phyloP scores from a whole-genome alignment of 2,888 invertebrate genomes.

The Mimachlamys varia region DNA sequence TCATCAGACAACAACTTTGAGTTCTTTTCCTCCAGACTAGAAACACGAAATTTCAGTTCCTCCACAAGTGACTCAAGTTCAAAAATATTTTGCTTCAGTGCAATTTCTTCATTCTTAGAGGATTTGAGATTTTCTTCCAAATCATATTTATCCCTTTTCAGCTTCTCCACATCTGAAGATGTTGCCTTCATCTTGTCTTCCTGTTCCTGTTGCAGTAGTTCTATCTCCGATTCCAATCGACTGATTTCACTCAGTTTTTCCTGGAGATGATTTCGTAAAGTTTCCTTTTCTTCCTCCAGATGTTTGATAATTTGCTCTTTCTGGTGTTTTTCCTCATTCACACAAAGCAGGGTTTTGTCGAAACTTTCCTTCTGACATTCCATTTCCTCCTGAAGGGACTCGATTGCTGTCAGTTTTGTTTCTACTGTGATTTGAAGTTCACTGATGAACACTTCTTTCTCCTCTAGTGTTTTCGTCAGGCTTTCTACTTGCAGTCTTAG shows the following conservation, averaged over 20 bases:
- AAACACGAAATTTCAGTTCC: conserved; percentile 47
- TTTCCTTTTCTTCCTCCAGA: conserved; percentile 43
- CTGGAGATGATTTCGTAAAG: conserved; percentile 47
- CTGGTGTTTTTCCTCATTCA: conserved; percentile 51
- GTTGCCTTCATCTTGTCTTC: conserved; percentile 42
- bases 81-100: conserved; percentile 46
- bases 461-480: conserved; percentile 46
- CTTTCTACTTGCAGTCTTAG: conserved; percentile 40
- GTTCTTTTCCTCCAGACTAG: conserved; percentile 39
- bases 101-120: conserved; percentile 41
- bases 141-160: conserved; percentile 50
- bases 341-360: conserved; percentile 35
- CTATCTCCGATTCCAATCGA: conserved; percentile 39
- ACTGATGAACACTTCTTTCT: conserved; percentile 44
- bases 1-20: conserved; percentile 41
- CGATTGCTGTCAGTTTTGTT: conserved; percentile 47
- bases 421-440: conserved; percentile 47
- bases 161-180: conserved; percentile 41
- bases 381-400: conserved; percentile 51
- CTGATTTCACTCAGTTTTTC: conserved; percentile 43
- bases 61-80: conserved; percentile 41
- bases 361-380: conserved; percentile 40
- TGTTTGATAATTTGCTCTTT: conserved; percentile 40
- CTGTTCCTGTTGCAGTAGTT: conserved; percentile 44
- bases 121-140: conserved; percentile 50